Base-by-base conservation (phyloP, 53 echinoderm and acorn worm genomes). In the Henricia sp. region DNA sequence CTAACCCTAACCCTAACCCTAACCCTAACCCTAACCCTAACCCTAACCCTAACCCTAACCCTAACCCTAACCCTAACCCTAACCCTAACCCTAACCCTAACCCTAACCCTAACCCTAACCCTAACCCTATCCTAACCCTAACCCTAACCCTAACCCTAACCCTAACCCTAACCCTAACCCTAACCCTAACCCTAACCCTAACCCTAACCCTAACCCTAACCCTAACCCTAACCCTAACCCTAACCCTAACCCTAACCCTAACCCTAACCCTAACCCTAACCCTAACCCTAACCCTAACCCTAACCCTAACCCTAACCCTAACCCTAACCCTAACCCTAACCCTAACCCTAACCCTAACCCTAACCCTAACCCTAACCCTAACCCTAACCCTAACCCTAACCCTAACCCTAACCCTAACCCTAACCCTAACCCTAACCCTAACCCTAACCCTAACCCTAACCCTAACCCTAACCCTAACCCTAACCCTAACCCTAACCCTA, bases 1-100 rank as follows among this genome's bases (percentile, higher is more conserved):
- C 71, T 30, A 77, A 77, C 78, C 78, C 78, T 77, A 77, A 77
- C 78, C 78, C 78, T 77, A 77, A 58, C 78, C 57, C 60, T 58
- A 77, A 77, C 58, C 78, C 78, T 59, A 77, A 77, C 40, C 58
- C 78, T 59, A 53, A 75, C 23, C 55, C 75, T 44, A 42, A 75
- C n/a, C 75, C 75, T 28, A 24, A 75, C 19, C 52, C 52, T 44
- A 24, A 77, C 43, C 78, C 57, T 34, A 14, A 77, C 43, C 78
- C 78, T 32, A 14, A 58, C 43, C 78, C 78, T 34, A 5, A 52
- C 34, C 52, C 78, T 40, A 13, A 70, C 39, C 71, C 42, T 27
- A 6, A 70, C 39, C 25, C 71, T 46, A 42, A 71, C 39, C 71
- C 71, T 46, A 42, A 71, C 17, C 40, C 40, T 46, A n/a, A 42